phyloP scores from a whole-genome alignment of 1,140 invertebrate genomes.

The Solenopsis invicta region DNA sequence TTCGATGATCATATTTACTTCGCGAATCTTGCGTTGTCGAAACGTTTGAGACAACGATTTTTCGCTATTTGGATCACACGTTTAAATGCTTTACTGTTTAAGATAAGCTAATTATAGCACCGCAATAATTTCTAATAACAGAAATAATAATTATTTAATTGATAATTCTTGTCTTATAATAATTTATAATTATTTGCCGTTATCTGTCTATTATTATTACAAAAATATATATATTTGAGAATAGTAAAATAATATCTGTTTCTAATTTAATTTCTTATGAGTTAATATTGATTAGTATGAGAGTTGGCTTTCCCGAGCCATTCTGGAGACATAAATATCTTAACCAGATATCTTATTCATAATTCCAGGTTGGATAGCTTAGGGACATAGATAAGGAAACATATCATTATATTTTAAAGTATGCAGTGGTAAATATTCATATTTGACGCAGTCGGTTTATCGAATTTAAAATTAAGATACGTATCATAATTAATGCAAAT shows the following conservation, averaged over 20 bases:
- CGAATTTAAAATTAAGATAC: background rate
- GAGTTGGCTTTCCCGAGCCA: background rate
- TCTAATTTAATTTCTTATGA: background rate
- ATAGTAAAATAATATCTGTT: constrained; percentile 17
- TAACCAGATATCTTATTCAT: constrained; percentile 27
- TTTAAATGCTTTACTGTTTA: constrained; percentile 11
- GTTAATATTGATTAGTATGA: background rate
- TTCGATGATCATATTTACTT: background rate
- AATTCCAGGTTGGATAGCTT: background rate
- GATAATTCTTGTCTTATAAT: background rate
- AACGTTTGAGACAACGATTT: background rate
- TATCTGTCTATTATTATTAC: background rate
- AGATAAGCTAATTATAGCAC: background rate
- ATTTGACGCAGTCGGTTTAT: background rate
- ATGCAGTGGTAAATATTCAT: background rate
- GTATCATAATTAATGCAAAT: background rate
- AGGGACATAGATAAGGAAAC: constrained; percentile 5
- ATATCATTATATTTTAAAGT: background rate
- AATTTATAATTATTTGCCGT: constrained; percentile 21
- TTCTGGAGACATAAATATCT: background rate
- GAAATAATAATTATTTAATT: background rate
- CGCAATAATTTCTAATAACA: constrained; percentile 3
- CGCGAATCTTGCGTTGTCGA: background rate
- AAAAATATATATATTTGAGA: background rate
- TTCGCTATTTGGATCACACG: background rate